phyloP scores from a whole-genome alignment of 2,797 vertebrate genomes.

The Brachyalestes nurse region DNA sequence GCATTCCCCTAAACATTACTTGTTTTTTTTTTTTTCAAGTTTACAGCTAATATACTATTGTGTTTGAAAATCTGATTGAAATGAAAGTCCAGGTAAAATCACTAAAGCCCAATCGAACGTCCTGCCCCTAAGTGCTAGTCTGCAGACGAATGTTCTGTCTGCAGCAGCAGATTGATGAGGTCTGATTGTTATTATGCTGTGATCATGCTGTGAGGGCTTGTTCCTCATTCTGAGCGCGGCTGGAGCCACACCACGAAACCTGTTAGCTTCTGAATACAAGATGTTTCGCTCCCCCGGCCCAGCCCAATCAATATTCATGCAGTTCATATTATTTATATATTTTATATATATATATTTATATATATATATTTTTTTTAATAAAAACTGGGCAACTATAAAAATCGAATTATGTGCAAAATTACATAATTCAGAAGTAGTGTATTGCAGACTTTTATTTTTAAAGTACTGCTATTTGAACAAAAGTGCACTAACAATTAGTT shows the following conservation, averaged over 20 bases:
- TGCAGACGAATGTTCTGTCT: slow-evolving; percentile 14
- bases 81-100: slow-evolving; percentile 20
- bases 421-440: too few relatives aligned
- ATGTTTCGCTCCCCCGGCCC: slow-evolving; percentile 34
- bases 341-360: too few relatives aligned
- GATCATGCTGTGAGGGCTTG: slow-evolving; percentile 53
- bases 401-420: too few relatives aligned
- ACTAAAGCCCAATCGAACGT: neutral
- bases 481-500: too few relatives aligned
- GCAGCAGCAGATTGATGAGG: slow-evolving; percentile 46
- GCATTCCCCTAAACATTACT: too few relatives aligned
- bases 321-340: too few relatives aligned
- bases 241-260: slow-evolving; percentile 46
- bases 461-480: too few relatives aligned
- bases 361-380: too few relatives aligned
- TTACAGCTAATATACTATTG: too few relatives aligned
- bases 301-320: slow-evolving; percentile 41
- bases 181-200: slow-evolving; percentile 21
- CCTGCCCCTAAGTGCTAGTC: neutral
- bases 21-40: too few relatives aligned
- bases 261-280: slow-evolving; percentile 42
- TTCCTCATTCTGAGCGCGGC: slow-evolving; percentile 35
- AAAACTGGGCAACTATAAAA: too few relatives aligned
- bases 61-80: neutral
- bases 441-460: too few relatives aligned